phyloP scores from a whole-genome alignment of 2,113 vertebrate species.

The Craseonycteris thonglongyai region DNA sequence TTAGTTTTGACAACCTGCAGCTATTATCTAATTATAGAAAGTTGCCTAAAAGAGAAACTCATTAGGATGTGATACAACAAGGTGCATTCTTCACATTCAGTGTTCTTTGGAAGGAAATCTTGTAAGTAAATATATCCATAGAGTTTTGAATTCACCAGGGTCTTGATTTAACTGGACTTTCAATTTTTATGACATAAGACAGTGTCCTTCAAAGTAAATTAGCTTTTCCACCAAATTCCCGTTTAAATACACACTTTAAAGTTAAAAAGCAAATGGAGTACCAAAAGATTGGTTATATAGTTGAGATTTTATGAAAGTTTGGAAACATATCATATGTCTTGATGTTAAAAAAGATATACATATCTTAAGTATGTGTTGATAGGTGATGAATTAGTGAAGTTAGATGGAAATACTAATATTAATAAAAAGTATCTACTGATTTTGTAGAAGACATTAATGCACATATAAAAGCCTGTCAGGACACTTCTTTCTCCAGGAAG shows the following conservation, averaged over 20 bases:
- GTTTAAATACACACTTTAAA: not conserved
- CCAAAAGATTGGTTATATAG: not conserved
- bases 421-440: not conserved
- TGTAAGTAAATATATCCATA: not conserved
- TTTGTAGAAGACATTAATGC: not conserved
- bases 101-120: not conserved
- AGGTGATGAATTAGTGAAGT: not conserved
- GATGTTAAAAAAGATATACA: not conserved
- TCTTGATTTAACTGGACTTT: not conserved
- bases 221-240: not conserved
- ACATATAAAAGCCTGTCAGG: not conserved
- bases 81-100: not conserved
- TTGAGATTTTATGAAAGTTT: not conserved
- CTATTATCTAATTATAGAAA: constrained; percentile 68
- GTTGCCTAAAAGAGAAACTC: constrained; percentile 60
- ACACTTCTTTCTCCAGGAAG: not conserved
- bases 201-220: not conserved
- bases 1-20: constrained; percentile 60
- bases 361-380: not conserved
- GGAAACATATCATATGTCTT: not conserved
- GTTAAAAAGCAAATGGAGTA: not conserved
- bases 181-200: not conserved
- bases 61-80: constrained; percentile 41
- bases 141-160: not conserved
- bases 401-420: not conserved